Conservation (phyloP, 2,113 vertebrate species). For the Bagarius yarrelli region DNA sequence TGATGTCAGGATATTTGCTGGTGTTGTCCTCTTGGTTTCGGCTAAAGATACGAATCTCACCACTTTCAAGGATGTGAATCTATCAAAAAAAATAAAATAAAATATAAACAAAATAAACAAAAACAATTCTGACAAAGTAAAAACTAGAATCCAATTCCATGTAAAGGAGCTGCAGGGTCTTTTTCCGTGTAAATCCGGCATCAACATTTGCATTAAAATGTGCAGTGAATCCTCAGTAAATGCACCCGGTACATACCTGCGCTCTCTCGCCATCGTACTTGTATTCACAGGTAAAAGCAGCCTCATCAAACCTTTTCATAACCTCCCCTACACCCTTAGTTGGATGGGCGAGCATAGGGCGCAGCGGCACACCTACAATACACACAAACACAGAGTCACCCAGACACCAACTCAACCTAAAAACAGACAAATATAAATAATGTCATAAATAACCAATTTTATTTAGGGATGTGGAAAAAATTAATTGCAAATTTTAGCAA, state of each 20-base stretch:
- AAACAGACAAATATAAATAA: too few relatives aligned
- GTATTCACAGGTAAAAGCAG: conserved; percentile 88
- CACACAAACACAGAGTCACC: not conserved
- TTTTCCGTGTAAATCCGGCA: too few relatives aligned
- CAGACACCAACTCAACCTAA: too few relatives aligned
- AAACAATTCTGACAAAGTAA: too few relatives aligned
- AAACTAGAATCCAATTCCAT: too few relatives aligned
- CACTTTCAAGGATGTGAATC: conserved; percentile 84
- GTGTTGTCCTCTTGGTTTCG: conserved; percentile 92
- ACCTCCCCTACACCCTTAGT: conserved; percentile 84
- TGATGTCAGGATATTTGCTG: conserved; percentile 85
- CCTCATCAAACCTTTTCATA: conserved; percentile 85
- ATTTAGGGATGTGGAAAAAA: too few relatives aligned
- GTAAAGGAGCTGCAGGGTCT: too few relatives aligned
- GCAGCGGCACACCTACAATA: conserved; percentile 78
- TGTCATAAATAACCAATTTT: too few relatives aligned
- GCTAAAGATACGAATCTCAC: conserved; percentile 84
- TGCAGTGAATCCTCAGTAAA: not conserved
- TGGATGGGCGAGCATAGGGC: conserved; percentile 90
- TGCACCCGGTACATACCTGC: conserved; percentile 70
- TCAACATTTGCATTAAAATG: not conserved
- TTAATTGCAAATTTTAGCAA: too few relatives aligned
- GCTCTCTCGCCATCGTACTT: conserved; percentile 90
- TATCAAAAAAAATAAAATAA: conserved; percentile 53
- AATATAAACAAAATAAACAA: not conserved